Conservation (phyloP, 2,888 invertebrate genomes). For the Xestia rhomboidea region DNA sequence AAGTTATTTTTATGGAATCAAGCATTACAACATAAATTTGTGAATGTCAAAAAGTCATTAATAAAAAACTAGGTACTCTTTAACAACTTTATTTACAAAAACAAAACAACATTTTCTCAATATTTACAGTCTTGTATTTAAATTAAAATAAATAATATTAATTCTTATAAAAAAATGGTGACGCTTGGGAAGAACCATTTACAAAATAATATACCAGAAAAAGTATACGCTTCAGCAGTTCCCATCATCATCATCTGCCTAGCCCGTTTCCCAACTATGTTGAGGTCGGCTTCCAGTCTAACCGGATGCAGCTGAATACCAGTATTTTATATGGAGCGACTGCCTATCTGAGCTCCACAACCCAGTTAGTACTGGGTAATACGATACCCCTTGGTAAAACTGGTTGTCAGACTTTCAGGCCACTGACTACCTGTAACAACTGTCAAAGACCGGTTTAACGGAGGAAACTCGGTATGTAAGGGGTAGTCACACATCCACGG, state of each 20-base stretch:
- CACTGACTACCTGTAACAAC: too few species aligned
- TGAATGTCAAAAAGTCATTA: background rate
- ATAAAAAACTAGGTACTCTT: background rate
- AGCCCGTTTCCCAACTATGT: too few species aligned
- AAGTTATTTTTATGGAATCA: background rate
- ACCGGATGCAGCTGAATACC: too few species aligned
- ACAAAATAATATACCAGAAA: background rate
- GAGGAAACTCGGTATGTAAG: too few species aligned
- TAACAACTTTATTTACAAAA: constrained; percentile 32
- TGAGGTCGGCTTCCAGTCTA: too few species aligned
- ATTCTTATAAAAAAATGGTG: background rate
- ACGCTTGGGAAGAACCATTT: background rate
- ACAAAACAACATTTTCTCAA: background rate
- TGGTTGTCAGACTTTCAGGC: too few species aligned
- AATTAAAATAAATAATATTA: constrained; percentile 17
- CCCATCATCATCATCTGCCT: background rate
- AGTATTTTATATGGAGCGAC: too few species aligned
- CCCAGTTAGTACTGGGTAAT: too few species aligned
- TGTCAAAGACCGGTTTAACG: too few species aligned
- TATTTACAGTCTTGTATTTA: constrained; percentile 28
- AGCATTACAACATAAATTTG: background rate
- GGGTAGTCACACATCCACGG: too few species aligned
- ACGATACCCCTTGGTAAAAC: too few species aligned
- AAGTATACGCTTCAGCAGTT: background rate
- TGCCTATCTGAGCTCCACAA: too few species aligned